Percentiles rank a stretch among this genome's conserved stretches.
These are phyloP conservation scores for Chaenogobius annularis DNA, from an alignment of 2,113 vertebrate species.

Conservation along the genomic window DNA sequence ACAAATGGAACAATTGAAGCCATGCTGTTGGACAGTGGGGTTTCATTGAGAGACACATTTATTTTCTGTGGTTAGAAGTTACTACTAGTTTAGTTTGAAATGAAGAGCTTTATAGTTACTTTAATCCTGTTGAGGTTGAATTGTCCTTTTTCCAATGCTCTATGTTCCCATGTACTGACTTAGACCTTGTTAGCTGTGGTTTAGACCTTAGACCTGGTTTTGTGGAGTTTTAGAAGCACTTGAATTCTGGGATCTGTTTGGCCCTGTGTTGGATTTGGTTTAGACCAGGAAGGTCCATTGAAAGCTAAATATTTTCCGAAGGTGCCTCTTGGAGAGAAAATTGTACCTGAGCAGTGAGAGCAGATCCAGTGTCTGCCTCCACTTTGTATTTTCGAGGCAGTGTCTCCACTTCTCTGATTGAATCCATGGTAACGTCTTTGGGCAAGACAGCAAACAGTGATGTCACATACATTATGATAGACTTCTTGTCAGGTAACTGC, in stretches of 20 bases:
- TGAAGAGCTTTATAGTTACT: not conserved
- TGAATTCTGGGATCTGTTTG: not conserved
- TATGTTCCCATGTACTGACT: too few relatives aligned
- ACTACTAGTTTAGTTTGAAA: not conserved
- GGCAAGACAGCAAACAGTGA: constrained; percentile 96
- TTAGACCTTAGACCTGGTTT: too few relatives aligned
- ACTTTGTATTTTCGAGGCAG: constrained; percentile 89
- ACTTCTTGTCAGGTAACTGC: constrained; percentile 96
- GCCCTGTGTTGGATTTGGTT: not conserved
- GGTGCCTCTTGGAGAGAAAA: not conserved
- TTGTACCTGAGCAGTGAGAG: constrained; percentile 73
- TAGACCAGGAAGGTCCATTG: not conserved
- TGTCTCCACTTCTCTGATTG: constrained; percentile 93
- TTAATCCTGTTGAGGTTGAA: not conserved
- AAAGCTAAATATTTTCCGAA: not conserved
- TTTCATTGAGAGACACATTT: not conserved
- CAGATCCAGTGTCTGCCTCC: constrained; percentile 77
- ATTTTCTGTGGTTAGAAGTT: not conserved
- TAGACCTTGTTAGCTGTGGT: not conserved
- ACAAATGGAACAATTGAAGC: constrained; percentile 18
- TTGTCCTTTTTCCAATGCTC: too few relatives aligned
- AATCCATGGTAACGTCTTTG: constrained; percentile 93
- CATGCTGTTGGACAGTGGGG: not conserved
- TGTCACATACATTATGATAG: constrained; percentile 98
- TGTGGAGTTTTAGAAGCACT: not conserved